Conservation (phyloP, 2,113 vertebrate genomes). For the Aegypius monachus region DNA sequence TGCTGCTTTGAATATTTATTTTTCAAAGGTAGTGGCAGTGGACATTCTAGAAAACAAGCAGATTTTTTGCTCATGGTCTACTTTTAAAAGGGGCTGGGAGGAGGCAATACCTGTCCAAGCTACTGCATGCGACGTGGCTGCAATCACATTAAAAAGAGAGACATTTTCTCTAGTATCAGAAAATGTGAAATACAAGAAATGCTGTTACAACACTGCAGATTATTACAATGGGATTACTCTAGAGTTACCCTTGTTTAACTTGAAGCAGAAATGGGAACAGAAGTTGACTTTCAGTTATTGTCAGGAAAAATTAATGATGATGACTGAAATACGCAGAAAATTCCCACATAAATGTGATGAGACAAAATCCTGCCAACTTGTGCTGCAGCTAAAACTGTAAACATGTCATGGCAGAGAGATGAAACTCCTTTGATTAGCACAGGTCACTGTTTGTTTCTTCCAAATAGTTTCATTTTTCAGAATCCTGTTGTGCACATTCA, state of each 20-base stretch:
- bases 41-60: background rate
- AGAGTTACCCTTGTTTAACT: background rate
- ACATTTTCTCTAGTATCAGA: background rate
- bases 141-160: background rate
- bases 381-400: background rate
- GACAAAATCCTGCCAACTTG: background rate
- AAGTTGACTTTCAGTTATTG: background rate
- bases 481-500: background rate
- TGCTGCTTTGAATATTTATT: background rate
- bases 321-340: background rate
- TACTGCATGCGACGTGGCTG: background rate
- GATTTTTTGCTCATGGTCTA: background rate
- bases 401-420: background rate
- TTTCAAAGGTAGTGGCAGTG: background rate
- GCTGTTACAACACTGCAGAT: background rate
- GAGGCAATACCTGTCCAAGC: background rate
- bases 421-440: background rate
- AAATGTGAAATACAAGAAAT: background rate
- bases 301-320: background rate
- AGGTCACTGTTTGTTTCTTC: background rate
- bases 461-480: background rate
- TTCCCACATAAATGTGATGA: background rate
- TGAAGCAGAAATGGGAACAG: background rate
- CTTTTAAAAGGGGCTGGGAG: background rate
- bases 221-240: accelerated